Conservation (phyloP, 2,888 invertebrate species). For the Choreutis nemorana region DNA sequence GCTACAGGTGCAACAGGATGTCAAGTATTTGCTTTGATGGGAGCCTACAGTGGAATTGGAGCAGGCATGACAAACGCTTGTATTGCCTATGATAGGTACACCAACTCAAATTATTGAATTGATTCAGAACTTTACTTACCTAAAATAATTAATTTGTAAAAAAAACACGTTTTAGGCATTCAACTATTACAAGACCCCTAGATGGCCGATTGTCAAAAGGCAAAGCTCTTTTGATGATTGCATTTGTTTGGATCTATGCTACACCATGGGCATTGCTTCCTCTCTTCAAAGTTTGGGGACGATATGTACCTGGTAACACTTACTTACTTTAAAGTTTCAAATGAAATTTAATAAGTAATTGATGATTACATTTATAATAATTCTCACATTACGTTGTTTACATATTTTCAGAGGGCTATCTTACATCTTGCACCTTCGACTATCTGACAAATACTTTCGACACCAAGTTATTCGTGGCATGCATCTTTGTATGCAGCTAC, state of each 20-base stretch:
- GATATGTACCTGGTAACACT: constrained; percentile 85
- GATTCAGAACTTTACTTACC: constrained; percentile 9
- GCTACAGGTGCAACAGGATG: constrained; percentile 78
- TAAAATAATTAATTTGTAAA: too few species aligned
- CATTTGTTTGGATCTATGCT: constrained; percentile 77
- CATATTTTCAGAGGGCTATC: constrained; percentile 78
- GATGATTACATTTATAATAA: not conserved
- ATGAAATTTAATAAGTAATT: too few species aligned
- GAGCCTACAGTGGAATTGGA: constrained; percentile 81
- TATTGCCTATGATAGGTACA: constrained; percentile 80
- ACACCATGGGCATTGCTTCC: constrained; percentile 86
- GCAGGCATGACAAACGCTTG: constrained; percentile 83
- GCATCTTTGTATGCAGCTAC: constrained; percentile 81
- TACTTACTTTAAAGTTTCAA: too few species aligned
- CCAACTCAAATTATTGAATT: not conserved
- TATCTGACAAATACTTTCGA: constrained; percentile 82
- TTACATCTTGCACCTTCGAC: constrained; percentile 86
- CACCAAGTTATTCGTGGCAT: constrained; percentile 77
- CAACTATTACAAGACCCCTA: constrained; percentile 80
- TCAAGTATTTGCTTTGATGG: constrained; percentile 78
- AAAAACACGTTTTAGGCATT: too few species aligned
- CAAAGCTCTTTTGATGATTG: constrained; percentile 80
- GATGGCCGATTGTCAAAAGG: constrained; percentile 82
- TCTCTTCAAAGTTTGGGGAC: constrained; percentile 83
- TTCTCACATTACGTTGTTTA: not conserved